phyloP scores from a whole-genome alignment of 2,113 vertebrate genomes.

The Genyomyrus donnyi region DNA sequence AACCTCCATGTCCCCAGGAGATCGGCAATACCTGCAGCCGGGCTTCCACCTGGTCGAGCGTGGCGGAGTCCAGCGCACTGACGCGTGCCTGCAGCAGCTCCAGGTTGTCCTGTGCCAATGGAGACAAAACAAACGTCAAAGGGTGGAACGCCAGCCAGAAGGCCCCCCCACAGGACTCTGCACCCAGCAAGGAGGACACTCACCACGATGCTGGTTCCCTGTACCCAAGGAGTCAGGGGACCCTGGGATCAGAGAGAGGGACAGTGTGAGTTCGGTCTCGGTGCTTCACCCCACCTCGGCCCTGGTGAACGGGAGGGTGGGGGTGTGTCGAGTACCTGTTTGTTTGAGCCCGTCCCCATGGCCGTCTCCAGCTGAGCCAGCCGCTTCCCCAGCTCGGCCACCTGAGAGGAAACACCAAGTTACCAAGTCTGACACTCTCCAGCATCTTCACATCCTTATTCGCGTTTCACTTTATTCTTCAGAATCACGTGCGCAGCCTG shows the following conservation, averaged over 20 bases:
- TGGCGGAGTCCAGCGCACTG: constrained; percentile 73
- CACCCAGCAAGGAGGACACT: constrained; percentile 34
- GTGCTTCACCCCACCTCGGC: not conserved
- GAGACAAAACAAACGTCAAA: not conserved
- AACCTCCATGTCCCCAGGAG: not conserved
- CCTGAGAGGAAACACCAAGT: constrained; percentile 48
- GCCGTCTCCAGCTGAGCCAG: constrained; percentile 79
- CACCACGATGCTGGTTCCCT: constrained; percentile 80
- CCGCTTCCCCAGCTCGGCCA: constrained; percentile 83
- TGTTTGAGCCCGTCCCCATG: constrained; percentile 75
- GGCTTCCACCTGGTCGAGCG: constrained; percentile 88
- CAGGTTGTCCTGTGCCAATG: constrained; percentile 69
- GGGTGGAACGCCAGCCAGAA: not conserved
- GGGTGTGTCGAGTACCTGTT: constrained; percentile 63
- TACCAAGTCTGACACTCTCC: not conserved
- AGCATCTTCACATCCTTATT: not conserved
- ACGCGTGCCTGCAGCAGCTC: constrained; percentile 86
- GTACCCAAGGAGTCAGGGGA: constrained; percentile 73
- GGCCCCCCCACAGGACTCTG: not conserved
- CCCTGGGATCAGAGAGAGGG: constrained; percentile 57
- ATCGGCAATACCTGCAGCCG: constrained; percentile 72
- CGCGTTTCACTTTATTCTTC: not conserved
- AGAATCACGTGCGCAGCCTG: not conserved
- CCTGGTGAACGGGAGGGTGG: not conserved
- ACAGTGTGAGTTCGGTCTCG: not conserved